Conservation (phyloP, 2,113 vertebrate genomes). For the Orycteropus afer region DNA sequence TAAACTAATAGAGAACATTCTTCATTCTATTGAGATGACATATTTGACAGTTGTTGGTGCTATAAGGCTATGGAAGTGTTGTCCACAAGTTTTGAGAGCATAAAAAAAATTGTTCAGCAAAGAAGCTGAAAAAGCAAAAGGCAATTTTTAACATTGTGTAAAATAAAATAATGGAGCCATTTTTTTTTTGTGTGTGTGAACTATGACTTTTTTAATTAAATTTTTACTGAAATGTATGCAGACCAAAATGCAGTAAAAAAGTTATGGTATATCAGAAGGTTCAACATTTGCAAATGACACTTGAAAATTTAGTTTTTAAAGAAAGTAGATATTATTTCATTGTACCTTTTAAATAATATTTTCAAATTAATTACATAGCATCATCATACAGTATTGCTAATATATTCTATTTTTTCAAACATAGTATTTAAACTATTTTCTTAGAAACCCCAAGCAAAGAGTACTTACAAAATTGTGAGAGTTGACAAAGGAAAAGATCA, state of each 20-base stretch:
- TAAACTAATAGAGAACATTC: slow-evolving; percentile 56
- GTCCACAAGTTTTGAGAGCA: slow-evolving; percentile 39
- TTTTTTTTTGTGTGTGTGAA: background rate
- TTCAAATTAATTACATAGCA: background rate
- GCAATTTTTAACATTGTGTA: background rate
- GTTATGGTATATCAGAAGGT: background rate
- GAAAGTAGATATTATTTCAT: background rate
- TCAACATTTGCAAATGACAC: background rate
- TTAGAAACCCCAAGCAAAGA: background rate
- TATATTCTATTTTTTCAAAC: background rate
- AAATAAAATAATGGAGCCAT: background rate
- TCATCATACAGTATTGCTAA: background rate
- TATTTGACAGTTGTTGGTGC: slow-evolving; percentile 55
- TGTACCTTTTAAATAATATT: background rate
- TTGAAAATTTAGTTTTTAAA: background rate
- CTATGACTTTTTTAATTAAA: background rate
- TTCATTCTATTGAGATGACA: slow-evolving; percentile 59
- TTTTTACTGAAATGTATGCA: background rate
- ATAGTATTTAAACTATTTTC: background rate
- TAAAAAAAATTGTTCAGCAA: slow-evolving; percentile 10
- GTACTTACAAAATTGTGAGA: background rate
- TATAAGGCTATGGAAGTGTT: slow-evolving; percentile 53
- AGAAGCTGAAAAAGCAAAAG: slow-evolving; percentile 7
- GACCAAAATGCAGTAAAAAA: background rate
- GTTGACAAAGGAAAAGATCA: background rate